Evolutionary conservation across 2,113 vertebrate genomes (phyloP).

Genomic region (Ameiurus melas): DNA sequence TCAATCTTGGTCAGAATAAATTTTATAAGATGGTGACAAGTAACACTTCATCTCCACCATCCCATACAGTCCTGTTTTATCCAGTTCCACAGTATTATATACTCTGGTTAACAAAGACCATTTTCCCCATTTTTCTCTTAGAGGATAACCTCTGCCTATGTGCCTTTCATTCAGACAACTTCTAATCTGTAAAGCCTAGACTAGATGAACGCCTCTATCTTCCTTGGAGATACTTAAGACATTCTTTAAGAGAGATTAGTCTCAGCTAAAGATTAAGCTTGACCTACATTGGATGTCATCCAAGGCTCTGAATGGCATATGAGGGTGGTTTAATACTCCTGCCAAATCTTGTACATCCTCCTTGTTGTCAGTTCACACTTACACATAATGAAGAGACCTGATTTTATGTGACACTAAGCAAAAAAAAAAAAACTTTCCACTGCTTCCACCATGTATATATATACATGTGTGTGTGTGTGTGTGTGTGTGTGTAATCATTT

Average conservation of each 20-base stretch:
- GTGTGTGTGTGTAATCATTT: neutral
- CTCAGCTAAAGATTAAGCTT: constrained; percentile 48
- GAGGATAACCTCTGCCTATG: constrained; percentile 13
- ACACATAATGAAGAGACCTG: neutral
- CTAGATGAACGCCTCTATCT: constrained; percentile 34
- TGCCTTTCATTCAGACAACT: constrained; percentile 4
- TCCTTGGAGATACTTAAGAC: constrained; percentile 29
- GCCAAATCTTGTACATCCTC: constrained; percentile 4
- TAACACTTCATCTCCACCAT: constrained; percentile 4
- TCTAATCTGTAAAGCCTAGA: constrained; percentile 24
- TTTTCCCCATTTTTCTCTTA: constrained; percentile 4
- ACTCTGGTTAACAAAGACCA: constrained; percentile 5
- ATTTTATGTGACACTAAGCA: neutral
- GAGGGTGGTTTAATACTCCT: constrained; percentile 24
- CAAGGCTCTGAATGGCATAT: constrained; percentile 30
- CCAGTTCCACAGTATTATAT: neutral
- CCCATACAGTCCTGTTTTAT: neutral
- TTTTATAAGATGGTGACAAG: neutral
- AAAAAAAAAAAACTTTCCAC: neutral
- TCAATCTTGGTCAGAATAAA: neutral
- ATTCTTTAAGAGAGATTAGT: constrained; percentile 44
- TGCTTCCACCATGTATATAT: too few species aligned
- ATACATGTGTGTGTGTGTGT: neutral
- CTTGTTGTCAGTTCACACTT: neutral
- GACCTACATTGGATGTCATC: constrained; percentile 47